Evolutionary conservation across 92 coral and sea anemone species (phyloP), one percentile per base, ranked within the genome.

Genomic region (Blastomussa wellsi): DNA sequence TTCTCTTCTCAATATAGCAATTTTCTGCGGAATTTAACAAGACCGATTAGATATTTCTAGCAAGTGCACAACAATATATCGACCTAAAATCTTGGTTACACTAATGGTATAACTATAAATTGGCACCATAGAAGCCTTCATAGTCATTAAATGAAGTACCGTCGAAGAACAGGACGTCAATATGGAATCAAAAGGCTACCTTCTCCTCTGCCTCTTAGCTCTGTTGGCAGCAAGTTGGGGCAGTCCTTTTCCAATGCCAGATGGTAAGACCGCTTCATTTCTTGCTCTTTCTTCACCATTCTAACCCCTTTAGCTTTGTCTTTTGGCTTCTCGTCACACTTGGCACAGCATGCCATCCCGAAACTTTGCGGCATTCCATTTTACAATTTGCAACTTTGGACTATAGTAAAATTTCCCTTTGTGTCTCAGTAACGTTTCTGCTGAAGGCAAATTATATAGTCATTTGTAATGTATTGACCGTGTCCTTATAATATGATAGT

Each of bases 211-310:
- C 44, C n/a, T 70, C 5, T 12, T 20, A 1, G 44, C 47, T 35
- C 75, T 70, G 22, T 15, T 37, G 75, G 75, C 26, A 37, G 28
- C 48, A 7, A 16, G 28, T 36, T 70, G 75, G 75, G 4, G 44
- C 41, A 70, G 28, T 38, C 26, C 75, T 70, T 37, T 22, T 24
- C 75, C 75, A 20, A 38, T 70, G 47, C 75, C 75, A 70, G 75
- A 37, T 33, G 75, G 75, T 70, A 70, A 70, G 29, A 36, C 0
- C 2, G 13, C 37, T 15, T 66, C 24, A 32, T 16, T 16, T n/a
- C 1, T 9, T 69, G 26, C 35, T 32, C 70, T 9, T 17, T 15
- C 16, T 35, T 20, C 4, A 35, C 19, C 75, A 70, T 9, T 19
- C 26, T 5, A 70, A 5, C 9, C 26, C 29, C 0, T 49, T 28